Conservation (phyloP, 2,888 invertebrate species). For the Gonocerus acuteangulatus region DNA sequence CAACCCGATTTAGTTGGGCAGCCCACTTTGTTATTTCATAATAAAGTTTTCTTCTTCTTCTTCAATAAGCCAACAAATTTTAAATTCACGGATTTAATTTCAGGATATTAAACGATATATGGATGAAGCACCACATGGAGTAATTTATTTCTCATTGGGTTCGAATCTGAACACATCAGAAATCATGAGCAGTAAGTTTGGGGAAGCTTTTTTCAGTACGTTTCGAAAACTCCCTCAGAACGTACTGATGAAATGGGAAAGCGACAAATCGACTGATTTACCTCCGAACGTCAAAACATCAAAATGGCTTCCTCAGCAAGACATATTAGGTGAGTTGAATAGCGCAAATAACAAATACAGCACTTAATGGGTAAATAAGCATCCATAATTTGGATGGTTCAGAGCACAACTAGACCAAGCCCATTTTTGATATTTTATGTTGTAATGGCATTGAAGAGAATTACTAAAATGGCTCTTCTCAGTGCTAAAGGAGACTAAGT, state of each 20-base stretch:
- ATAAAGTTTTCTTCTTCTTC: too few relatives aligned
- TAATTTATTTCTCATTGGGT: constrained; percentile 81
- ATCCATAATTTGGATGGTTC: too few relatives aligned
- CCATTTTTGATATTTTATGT: too few relatives aligned
- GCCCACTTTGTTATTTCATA: too few relatives aligned
- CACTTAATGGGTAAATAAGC: too few relatives aligned
- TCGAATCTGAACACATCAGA: constrained; percentile 65
- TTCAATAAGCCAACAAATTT: background rate
- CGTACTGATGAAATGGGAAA: constrained; percentile 65
- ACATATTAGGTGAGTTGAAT: constrained; percentile 30
- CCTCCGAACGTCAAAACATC: constrained; percentile 64
- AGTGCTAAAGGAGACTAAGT: too few relatives aligned
- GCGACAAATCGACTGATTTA: constrained; percentile 58
- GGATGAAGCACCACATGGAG: constrained; percentile 53
- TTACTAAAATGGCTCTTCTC: too few relatives aligned
- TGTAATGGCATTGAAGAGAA: too few relatives aligned
- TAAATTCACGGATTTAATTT: background rate
- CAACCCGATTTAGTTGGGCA: too few relatives aligned
- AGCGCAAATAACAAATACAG: background rate
- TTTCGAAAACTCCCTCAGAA: constrained; percentile 59
- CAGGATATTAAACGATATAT: constrained; percentile 66
- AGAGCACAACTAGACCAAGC: too few relatives aligned
- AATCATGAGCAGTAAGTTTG: constrained; percentile 51
- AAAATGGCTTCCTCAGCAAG: constrained; percentile 34
- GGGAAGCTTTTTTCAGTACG: constrained; percentile 53